Percentiles rank a stretch among this genome's conserved stretches.
phyloP scores from a whole-genome alignment of 37 sponge, comb jelly and placozoan species.

The Lycopodina hypogea region DNA sequence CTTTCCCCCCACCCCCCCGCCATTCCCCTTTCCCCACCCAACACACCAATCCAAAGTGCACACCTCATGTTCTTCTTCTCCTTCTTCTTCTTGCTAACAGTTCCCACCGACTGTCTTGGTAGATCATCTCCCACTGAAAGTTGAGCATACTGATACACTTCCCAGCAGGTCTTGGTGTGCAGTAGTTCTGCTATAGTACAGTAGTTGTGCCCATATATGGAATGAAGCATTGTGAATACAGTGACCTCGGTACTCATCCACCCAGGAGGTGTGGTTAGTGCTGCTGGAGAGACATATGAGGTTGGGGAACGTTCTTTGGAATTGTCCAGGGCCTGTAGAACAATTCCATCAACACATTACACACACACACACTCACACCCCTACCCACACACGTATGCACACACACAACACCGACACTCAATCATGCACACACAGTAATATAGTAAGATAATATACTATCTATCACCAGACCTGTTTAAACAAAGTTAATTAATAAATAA shows the following conservation, averaged over 20 bases:
- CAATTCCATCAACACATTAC: no score
- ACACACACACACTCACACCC: no score
- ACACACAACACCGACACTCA: no score
- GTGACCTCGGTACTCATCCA: constrained; percentile 83
- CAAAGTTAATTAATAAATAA: no score
- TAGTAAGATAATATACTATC: no score
- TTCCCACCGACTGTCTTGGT: neutral
- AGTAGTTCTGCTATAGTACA: constrained; percentile 78
- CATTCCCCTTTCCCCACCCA: neutral
- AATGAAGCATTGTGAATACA: constrained; percentile 69
- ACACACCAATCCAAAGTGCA: neutral
- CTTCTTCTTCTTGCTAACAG: constrained; percentile 43
- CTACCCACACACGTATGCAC: no score
- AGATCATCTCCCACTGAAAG: neutral
- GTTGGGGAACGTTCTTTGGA: no score
- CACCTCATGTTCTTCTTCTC: constrained; percentile 76
- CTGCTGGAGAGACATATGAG: no score
- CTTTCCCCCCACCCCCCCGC: no score
- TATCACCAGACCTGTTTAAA: no score
- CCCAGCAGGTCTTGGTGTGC: constrained; percentile 70
- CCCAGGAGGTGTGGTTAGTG: constrained; percentile 13
- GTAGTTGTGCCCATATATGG: constrained; percentile 83
- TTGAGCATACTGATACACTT: constrained; percentile 44
- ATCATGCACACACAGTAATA: no score
- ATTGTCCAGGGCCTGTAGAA: no score